Evolutionary conservation across 1,140 invertebrate species (phyloP).

Genomic region (Macrostomum lignano): DNA sequence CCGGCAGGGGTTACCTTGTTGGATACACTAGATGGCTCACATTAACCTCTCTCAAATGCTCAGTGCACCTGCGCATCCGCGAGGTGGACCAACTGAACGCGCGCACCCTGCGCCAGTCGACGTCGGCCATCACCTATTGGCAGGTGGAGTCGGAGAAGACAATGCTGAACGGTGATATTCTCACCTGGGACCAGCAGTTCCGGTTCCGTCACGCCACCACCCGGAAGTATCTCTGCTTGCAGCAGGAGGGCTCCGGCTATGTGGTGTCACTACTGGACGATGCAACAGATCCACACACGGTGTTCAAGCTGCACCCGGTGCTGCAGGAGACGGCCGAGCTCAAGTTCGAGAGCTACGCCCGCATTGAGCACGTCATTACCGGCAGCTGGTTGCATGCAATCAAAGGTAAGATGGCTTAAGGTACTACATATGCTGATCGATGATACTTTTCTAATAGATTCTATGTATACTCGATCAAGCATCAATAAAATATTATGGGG

Average conservation of each 20-base stretch:
- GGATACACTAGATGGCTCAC: too few species aligned
- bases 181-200: constrained; percentile 20
- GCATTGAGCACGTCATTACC: constrained; percentile 21
- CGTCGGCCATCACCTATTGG: constrained; percentile 25
- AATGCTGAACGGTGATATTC: constrained; percentile 17
- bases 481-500: too few species aligned
- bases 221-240: constrained; percentile 11
- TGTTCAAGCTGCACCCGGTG: constrained; percentile 23
- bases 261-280: constrained; percentile 15
- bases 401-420: constrained; percentile 13
- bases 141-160: constrained; percentile 24
- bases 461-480: too few species aligned
- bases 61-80: constrained; percentile 26
- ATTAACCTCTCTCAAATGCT: constrained; percentile 6
- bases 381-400: constrained; percentile 18
- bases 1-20: too few species aligned
- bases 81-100: constrained; percentile 21
- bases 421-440: background rate
- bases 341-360: constrained; percentile 15
- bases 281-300: constrained; percentile 14
- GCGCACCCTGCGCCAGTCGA: constrained; percentile 19
- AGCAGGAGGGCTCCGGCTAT: constrained; percentile 12
- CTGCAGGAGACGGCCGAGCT: constrained; percentile 18
- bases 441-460: background rate
- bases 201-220: constrained; percentile 10